Conservation (phyloP, 2,113 vertebrate genomes). For the Centrocercus urophasianus region DNA sequence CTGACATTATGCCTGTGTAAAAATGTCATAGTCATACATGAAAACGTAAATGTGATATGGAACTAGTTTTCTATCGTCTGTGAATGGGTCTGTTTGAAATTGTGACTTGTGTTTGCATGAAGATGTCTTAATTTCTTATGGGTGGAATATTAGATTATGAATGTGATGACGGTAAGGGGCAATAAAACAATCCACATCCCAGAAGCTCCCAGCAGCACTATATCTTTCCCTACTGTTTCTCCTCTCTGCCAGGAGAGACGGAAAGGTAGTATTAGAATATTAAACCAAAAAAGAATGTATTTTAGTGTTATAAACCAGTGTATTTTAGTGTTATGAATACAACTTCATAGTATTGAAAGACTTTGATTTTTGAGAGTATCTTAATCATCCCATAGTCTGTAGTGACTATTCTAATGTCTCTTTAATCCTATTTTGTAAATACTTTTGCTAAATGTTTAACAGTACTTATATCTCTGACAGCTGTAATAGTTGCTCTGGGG, state of each 20-base stretch:
- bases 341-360: accelerated
- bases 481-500: conserved; percentile 7
- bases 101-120: background rate
- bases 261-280: background rate
- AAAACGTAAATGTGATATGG: conserved; percentile 38
- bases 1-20: conserved; percentile 18
- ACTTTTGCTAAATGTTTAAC: background rate
- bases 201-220: background rate
- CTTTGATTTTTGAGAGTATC: background rate
- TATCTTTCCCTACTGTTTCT: background rate
- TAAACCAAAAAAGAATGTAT: background rate
- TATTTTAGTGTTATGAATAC: background rate
- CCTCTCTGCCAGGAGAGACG: background rate
- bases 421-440: background rate
- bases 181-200: background rate
- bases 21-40: conserved; percentile 26
- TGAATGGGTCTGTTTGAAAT: conserved; percentile 24
- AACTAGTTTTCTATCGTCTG: conserved; percentile 38
- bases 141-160: background rate
- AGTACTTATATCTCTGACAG: background rate
- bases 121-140: background rate
- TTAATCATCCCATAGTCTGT: background rate
- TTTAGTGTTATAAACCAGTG: background rate
- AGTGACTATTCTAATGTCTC: background rate
- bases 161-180: background rate